These are phyloP conservation scores for Sebastolobus alascanus DNA, from an alignment of 2,797 vertebrate species.

Conservation along the genomic window DNA sequence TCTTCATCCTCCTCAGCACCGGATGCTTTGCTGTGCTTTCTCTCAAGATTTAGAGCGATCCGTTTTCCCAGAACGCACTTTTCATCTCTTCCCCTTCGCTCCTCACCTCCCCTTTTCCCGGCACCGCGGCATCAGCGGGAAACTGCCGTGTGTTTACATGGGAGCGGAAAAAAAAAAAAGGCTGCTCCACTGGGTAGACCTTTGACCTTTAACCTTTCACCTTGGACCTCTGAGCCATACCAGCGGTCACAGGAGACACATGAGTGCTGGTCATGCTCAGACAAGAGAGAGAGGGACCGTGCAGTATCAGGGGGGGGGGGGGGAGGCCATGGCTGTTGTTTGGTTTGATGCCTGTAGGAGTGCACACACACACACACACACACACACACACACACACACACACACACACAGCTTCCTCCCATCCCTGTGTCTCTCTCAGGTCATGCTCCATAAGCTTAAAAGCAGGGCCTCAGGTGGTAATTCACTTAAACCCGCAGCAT, in stretches of 20 bases:
- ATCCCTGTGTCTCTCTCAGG: constrained; percentile 18
- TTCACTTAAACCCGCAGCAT: constrained; percentile 74
- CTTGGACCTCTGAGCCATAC: constrained; percentile 19
- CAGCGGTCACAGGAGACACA: constrained; percentile 53
- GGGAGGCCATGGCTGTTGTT: constrained; percentile 43
- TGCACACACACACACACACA: constrained; percentile 3
- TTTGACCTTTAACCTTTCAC: constrained; percentile 48
- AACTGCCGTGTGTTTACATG: neutral
- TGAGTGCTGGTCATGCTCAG: constrained; percentile 57
- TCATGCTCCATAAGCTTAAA: constrained; percentile 72
- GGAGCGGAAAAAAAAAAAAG: neutral
- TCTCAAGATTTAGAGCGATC: constrained; percentile 29
- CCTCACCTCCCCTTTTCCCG: neutral
- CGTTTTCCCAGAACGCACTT: constrained; percentile 23
- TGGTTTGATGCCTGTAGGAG: constrained; percentile 31
- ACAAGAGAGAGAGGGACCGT: constrained; percentile 33
- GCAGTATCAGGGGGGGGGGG: constrained; percentile 4
- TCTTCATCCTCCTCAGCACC: constrained; percentile 39
- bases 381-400: constrained; percentile 4
- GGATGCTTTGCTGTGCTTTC: constrained; percentile 26
- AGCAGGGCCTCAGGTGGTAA: constrained; percentile 77
- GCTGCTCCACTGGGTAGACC: constrained; percentile 12
- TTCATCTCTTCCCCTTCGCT: constrained; percentile 3
- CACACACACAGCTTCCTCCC: constrained; percentile 5
- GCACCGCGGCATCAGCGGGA: constrained; percentile 1